These are phyloP conservation scores for Heliornis fulica DNA, from an alignment of 2,113 vertebrate genomes.

Conservation along the genomic window DNA sequence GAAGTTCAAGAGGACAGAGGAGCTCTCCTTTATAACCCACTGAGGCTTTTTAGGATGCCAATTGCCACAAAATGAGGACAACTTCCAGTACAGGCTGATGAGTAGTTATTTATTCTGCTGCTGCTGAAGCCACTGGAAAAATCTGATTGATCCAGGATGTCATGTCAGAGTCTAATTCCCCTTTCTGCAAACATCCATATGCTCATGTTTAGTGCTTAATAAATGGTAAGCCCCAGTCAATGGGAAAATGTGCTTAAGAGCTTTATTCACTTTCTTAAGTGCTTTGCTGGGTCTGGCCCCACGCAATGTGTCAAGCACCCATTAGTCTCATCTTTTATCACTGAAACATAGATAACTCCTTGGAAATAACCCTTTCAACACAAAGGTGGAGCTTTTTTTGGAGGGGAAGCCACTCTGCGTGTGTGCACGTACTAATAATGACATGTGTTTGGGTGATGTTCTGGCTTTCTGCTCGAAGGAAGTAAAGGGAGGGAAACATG, in stretches of 20 bases:
- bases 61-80: not conserved
- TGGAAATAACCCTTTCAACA: not conserved
- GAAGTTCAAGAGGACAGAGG: not conserved
- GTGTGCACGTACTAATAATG: not conserved
- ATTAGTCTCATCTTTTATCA: not conserved
- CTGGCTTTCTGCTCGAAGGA: not conserved
- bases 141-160: constrained; percentile 29
- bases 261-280: constrained; percentile 33
- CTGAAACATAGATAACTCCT: not conserved
- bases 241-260: constrained; percentile 53
- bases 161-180: constrained; percentile 34
- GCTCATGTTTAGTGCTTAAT: not conserved
- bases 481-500: not conserved
- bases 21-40: not conserved
- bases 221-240: constrained; percentile 46
- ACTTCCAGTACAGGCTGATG: not conserved
- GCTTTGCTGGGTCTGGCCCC: not conserved
- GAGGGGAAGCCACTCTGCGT: not conserved
- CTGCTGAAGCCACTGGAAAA: constrained; percentile 50
- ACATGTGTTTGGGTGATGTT: not conserved
- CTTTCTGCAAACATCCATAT: not conserved
- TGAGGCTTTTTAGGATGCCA: not conserved
- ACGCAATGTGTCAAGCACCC: not conserved
- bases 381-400: not conserved
- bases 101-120: not conserved